Evolutionary conservation across 2,797 vertebrate genomes (phyloP).

Genomic region (Xerus rutilus): DNA sequence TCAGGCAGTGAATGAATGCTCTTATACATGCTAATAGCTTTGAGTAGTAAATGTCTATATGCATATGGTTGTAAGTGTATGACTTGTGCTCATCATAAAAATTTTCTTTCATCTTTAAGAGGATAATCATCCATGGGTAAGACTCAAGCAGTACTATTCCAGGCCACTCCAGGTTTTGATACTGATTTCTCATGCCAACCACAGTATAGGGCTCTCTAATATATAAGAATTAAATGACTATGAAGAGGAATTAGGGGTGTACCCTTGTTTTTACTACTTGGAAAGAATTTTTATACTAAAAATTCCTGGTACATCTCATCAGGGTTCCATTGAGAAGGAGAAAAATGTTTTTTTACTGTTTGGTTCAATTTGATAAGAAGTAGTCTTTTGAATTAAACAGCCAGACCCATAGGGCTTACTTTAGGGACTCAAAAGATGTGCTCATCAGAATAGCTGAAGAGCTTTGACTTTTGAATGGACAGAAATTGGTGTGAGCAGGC

Average conservation of each 20-base stretch:
- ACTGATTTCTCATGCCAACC: background rate
- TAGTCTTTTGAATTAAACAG: background rate
- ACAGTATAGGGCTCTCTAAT: background rate
- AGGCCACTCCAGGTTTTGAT: background rate
- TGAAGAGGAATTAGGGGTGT: background rate
- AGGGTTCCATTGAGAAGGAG: background rate
- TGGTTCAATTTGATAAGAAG: background rate
- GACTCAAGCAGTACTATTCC: background rate
- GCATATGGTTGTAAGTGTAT: background rate
- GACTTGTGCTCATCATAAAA: background rate
- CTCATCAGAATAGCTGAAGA: background rate
- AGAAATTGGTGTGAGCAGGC: background rate
- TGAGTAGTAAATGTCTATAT: background rate
- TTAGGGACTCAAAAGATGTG: background rate
- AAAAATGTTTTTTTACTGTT: background rate
- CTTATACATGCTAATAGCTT: background rate
- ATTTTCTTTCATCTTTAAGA: background rate
- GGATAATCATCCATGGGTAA: background rate
- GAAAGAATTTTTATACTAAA: background rate
- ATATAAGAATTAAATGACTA: background rate
- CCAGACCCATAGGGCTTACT: background rate
- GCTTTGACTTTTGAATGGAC: slow-evolving; percentile 27
- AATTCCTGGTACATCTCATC: background rate
- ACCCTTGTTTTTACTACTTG: background rate
- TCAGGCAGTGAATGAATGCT: background rate